These are phyloP conservation scores for Campylomormyrus tamandua DNA, from an alignment of 2,113 vertebrate genomes.

Conservation along the genomic window DNA sequence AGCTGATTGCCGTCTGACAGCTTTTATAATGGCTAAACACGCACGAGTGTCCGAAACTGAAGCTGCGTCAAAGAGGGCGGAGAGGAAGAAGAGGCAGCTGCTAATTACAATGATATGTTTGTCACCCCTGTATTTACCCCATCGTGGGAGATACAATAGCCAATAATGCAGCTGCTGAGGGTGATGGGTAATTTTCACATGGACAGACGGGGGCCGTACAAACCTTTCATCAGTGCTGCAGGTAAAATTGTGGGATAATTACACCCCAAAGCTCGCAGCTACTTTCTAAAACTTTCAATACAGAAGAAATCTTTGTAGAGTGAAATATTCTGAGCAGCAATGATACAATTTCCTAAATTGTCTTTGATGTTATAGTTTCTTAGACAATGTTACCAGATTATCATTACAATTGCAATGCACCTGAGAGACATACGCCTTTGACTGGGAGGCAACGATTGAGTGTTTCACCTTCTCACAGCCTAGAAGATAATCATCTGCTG, in stretches of 20 bases:
- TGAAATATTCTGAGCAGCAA: not conserved
- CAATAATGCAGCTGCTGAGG: slow-evolving; percentile 40
- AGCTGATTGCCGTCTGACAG: slow-evolving; percentile 37
- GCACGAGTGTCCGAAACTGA: slow-evolving; percentile 26
- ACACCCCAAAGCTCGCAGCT: slow-evolving; percentile 18
- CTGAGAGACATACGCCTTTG: not conserved
- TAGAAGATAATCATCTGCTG: not conserved
- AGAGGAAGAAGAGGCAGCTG: slow-evolving; percentile 24
- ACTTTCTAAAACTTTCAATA: not conserved
- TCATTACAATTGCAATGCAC: not conserved
- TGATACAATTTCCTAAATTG: not conserved
- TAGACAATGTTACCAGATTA: not conserved
- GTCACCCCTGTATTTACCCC: slow-evolving; percentile 32
- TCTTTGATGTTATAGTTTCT: not conserved
- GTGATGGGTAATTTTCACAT: slow-evolving; percentile 32
- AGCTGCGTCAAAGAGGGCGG: slow-evolving; percentile 22
- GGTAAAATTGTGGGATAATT: slow-evolving; percentile 37
- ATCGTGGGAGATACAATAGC: slow-evolving; percentile 43
- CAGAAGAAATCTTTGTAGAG: not conserved
- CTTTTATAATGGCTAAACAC: slow-evolving; percentile 46
- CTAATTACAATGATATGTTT: slow-evolving; percentile 50
- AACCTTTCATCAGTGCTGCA: slow-evolving; percentile 29
- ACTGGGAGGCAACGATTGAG: not conserved
- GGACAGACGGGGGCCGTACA: slow-evolving; percentile 25
- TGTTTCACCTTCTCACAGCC: not conserved